A percentile compares a stretch with the other conserved stretches of the same genome.
Evolutionary conservation across 2,888 invertebrate species (phyloP).

Genomic region (Erannis defoliaria): DNA sequence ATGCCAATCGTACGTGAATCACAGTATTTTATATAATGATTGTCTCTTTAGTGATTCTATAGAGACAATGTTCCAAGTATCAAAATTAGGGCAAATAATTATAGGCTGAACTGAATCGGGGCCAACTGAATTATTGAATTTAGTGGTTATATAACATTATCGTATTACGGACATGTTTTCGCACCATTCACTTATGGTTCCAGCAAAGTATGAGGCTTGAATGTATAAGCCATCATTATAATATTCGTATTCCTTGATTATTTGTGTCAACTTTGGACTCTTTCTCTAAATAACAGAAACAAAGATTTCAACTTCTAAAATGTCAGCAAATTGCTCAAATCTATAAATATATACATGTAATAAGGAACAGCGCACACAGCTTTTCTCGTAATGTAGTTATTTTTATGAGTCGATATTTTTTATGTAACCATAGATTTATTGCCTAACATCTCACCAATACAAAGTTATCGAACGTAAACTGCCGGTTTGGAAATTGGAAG

Average conservation of each 20-base stretch:
- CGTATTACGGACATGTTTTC: constrained; percentile 6
- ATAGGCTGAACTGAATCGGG: no score
- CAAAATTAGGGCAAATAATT: constrained; percentile 9
- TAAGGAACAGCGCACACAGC: no score
- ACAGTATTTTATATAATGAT: no score
- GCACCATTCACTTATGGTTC: constrained; percentile 21
- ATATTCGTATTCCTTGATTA: no score
- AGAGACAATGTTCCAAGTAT: not conserved
- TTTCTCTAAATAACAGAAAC: no score
- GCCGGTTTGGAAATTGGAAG: constrained; percentile 19
- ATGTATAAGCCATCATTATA: not conserved
- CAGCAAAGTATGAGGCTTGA: not conserved
- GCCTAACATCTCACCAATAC: constrained; percentile 23
- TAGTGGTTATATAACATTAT: not conserved
- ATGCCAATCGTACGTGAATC: no score
- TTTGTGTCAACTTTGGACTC: no score
- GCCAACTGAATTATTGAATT: constrained; percentile 22
- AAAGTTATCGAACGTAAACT: constrained; percentile 23
- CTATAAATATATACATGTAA: no score
- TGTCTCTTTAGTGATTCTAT: no score
- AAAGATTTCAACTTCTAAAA: no score
- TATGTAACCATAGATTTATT: constrained; percentile 21
- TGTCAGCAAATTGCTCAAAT: no score
- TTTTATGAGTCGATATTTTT: constrained; percentile 9
- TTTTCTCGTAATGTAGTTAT: constrained; percentile 7